Percentiles rank a stretch among this genome's conserved stretches.
These are phyloP conservation scores for Dryobotodes eremita DNA, from an alignment of 2,888 invertebrate species.

Conservation along the genomic window DNA sequence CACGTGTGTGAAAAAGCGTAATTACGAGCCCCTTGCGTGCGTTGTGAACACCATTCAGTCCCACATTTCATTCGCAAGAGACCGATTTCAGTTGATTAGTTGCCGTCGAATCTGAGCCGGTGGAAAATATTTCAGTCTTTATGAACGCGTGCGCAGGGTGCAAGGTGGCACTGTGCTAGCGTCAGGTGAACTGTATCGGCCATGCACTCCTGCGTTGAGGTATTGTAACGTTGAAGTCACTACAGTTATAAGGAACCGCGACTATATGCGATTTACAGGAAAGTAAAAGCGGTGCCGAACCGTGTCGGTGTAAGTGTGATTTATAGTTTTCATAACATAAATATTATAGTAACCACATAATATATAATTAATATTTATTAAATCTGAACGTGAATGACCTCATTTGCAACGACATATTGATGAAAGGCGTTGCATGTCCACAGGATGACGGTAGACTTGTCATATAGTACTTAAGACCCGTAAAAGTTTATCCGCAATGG, in stretches of 20 bases:
- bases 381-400: slow-evolving; percentile 8
- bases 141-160: slow-evolving; percentile 75
- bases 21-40: slow-evolving; percentile 81
- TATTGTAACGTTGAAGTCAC: slow-evolving; percentile 66
- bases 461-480: not conserved
- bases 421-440: not conserved
- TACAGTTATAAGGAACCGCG: slow-evolving; percentile 77
- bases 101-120: slow-evolving; percentile 62
- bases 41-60: slow-evolving; percentile 78
- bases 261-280: slow-evolving; percentile 78
- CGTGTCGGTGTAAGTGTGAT: slow-evolving; percentile 67
- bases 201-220: slow-evolving; percentile 71
- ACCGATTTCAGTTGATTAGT: slow-evolving; percentile 77
- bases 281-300: slow-evolving; percentile 84
- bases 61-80: slow-evolving; percentile 83
- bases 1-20: slow-evolving; percentile 79
- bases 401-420: not conserved
- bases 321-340: slow-evolving; percentile 33
- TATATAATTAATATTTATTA: slow-evolving; percentile 8
- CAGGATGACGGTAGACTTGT: not conserved
- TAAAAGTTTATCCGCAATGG: not conserved
- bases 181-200: slow-evolving; percentile 68
- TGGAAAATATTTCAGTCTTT: slow-evolving; percentile 74
- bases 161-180: slow-evolving; percentile 71
- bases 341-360: slow-evolving; percentile 1